A percentile compares a stretch with the other conserved stretches of the same genome.
phyloP scores from a whole-genome alignment of 2,113 vertebrate species.

The Monopterus albus region DNA sequence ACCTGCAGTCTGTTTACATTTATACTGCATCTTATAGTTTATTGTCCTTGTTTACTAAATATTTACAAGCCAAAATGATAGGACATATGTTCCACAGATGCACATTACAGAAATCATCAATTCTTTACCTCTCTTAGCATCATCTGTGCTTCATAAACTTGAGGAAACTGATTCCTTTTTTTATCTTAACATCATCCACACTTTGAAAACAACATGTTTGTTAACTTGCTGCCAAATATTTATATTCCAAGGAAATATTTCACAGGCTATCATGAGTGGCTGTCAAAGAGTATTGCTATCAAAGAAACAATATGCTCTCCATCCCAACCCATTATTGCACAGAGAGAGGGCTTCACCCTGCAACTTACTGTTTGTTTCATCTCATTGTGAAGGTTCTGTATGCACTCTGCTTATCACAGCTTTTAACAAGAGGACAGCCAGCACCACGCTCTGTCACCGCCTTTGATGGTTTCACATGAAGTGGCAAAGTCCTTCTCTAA shows the following conservation, averaged over 20 bases:
- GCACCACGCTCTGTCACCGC: constrained; percentile 54
- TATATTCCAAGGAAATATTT: constrained; percentile 12
- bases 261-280: not conserved
- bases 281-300: constrained; percentile 22
- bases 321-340: constrained; percentile 21
- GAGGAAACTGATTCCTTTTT: not conserved
- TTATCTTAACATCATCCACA: not conserved
- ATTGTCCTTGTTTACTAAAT: not conserved
- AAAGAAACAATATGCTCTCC: constrained; percentile 33
- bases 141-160: not conserved
- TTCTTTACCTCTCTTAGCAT: not conserved
- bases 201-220: not conserved
- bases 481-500: constrained; percentile 65
- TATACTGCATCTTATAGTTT: not conserved
- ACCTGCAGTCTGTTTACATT: not conserved
- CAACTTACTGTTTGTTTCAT: constrained; percentile 65
- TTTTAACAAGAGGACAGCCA: constrained; percentile 65
- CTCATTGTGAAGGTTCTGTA: constrained; percentile 50
- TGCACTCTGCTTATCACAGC: constrained; percentile 39
- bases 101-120: not conserved
- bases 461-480: constrained; percentile 70
- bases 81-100: not conserved
- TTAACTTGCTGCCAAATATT: not conserved
- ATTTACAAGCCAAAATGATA: not conserved
- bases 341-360: constrained; percentile 52